Base-by-base conservation (phyloP, 64 coral and sea anemone species). In the Dendrophyllia cribrosa region DNA sequence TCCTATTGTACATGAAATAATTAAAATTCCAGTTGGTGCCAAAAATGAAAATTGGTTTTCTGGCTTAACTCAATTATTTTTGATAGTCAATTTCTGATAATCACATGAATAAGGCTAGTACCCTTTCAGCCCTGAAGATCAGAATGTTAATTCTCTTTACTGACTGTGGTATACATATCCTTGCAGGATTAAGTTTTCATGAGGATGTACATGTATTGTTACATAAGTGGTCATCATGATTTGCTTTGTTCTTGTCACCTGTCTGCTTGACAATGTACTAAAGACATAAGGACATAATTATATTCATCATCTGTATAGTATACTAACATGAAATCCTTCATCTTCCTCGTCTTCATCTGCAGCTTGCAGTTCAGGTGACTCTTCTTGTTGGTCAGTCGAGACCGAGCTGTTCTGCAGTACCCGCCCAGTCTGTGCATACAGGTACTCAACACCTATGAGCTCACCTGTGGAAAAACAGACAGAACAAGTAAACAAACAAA, bases 241-340 rank as follows among this genome's bases (percentile, higher is more conserved):
- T 53, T 9, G 9, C 51, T 53, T 53, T 87, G 7, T 23, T 20
- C 4, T 48, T 0, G 23, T 4, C 47, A 22, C 51, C 13, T 13
- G 24, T 24, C 51, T 53, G 51, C 4, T 53, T 53, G n/a, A n/a
- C n/a, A 5, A 53, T 53, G 51, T 4, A 53, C 9, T 53, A 53
- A 53, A 53, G 4, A 53, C n/a, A n/a, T n/a, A n/a, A n/a, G 11
- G 52, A 11, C 15, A 58, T 79, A 14, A 24, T 51, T 17, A n/a
- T 12, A 79, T 58, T 51, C 22, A 26, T 13, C 58, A 22, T 43
- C 46, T 58, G 51, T 51, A 58, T 34, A n/a, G 25, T 4, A 72
- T 72, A 34, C 85, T 3, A 73, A 89, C 88, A 53, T 90, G 60
- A 79, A 90, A 79, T 5, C 62, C 74, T 79, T 81, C 76, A 59